These are phyloP conservation scores for Listrodromus nycthemerus DNA, from an alignment of 2,888 invertebrate species.

Conservation along the genomic window DNA sequence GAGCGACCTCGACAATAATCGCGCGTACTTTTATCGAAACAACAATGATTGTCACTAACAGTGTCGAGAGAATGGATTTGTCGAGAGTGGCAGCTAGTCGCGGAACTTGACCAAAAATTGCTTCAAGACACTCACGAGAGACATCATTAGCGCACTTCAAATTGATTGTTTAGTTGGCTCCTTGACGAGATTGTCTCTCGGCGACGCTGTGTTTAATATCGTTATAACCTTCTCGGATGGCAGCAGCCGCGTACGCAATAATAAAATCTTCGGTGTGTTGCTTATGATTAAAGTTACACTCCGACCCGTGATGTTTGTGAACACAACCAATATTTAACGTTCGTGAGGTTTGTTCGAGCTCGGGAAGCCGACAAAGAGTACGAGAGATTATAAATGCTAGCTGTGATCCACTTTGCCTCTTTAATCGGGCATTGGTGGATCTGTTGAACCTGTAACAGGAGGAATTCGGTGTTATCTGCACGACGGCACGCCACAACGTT, in stretches of 20 bases:
- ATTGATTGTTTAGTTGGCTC: slow-evolving; percentile 20
- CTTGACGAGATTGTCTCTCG: slow-evolving; percentile 7
- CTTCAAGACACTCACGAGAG: neutral
- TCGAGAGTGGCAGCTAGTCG: slow-evolving; percentile 6
- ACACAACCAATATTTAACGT: slow-evolving; percentile 67
- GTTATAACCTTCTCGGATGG: slow-evolving; percentile 20
- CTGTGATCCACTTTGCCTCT: slow-evolving; percentile 52
- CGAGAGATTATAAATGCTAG: slow-evolving; percentile 67
- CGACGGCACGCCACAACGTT: neutral
- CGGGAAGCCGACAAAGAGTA: slow-evolving; percentile 72
- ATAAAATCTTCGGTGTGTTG: neutral
- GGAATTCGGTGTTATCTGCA: neutral
- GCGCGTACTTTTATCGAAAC: neutral
- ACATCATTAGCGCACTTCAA: neutral
- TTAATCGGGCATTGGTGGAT: slow-evolving; percentile 7
- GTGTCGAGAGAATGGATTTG: slow-evolving; percentile 12
- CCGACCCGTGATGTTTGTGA: slow-evolving; percentile 27
- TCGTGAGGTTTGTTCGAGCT: slow-evolving; percentile 64
- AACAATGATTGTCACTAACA: slow-evolving; percentile 39
- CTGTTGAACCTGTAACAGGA: neutral
- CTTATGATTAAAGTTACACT: slow-evolving; percentile 7
- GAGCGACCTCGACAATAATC: neutral
- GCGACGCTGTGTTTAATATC: neutral
- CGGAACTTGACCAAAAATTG: slow-evolving; percentile 6
- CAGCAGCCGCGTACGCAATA: neutral